phyloP scores from a whole-genome alignment of 2,113 vertebrate species.

The Patagioenas fasciata region DNA sequence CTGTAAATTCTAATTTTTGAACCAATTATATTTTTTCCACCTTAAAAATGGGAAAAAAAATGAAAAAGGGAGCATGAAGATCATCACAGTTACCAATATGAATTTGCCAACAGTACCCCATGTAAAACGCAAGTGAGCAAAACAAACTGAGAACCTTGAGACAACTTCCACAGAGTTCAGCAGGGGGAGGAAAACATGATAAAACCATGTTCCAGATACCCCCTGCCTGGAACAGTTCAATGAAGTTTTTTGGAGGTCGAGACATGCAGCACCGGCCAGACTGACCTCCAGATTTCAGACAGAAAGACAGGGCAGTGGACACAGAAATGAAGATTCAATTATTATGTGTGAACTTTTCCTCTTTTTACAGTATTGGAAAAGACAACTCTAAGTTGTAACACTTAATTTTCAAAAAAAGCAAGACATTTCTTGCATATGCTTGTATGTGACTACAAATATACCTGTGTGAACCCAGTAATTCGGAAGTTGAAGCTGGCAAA shows the following conservation, averaged over 20 bases:
- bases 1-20: slow-evolving; percentile 82
- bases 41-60: slow-evolving; percentile 21
- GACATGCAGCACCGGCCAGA: background rate
- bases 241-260: background rate
- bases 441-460: background rate
- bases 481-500: background rate
- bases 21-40: slow-evolving; percentile 79
- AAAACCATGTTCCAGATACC: background rate
- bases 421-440: background rate
- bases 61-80: background rate
- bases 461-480: background rate
- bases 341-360: background rate
- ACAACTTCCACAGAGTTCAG: background rate
- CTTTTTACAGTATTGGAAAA: background rate
- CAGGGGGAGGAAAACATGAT: rapidly evolving
- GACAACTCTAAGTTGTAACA: background rate
- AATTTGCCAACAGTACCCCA: background rate
- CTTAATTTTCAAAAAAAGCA: background rate
- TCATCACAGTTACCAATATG: background rate
- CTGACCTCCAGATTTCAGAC: background rate
- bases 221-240: background rate
- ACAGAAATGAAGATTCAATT: background rate
- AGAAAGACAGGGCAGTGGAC: background rate
- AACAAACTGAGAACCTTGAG: background rate
- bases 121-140: background rate